A percentile compares a stretch with the other conserved stretches of the same genome.
Conservation (phyloP, 2,797 vertebrate genomes). For the Dicrostonyx torquatus region DNA sequence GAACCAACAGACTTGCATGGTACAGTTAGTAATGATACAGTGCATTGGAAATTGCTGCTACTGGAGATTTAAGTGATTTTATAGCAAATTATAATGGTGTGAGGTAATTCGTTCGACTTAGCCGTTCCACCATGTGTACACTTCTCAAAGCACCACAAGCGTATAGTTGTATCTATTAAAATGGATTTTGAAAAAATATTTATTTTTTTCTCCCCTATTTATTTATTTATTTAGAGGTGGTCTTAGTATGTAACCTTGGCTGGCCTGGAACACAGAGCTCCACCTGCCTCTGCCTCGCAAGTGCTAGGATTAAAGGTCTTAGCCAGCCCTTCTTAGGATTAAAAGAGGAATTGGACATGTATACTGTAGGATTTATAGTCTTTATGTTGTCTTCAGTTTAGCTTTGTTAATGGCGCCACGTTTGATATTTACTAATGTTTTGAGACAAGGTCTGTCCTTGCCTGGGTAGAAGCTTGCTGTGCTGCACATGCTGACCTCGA, state of each 20-base stretch:
- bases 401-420: neutral
- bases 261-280: neutral
- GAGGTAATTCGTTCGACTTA: neutral
- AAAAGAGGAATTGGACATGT: constrained; percentile 22
- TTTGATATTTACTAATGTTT: neutral
- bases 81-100: neutral
- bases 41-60: neutral
- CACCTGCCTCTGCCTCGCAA: neutral
- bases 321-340: neutral
- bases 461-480: neutral
- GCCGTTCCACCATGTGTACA: neutral
- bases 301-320: neutral
- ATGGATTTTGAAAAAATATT: neutral
- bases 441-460: neutral
- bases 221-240: neutral
- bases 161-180: neutral
- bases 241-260: neutral
- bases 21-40: neutral
- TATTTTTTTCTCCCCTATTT: constrained; percentile 4
- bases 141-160: neutral
- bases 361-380: neutral
- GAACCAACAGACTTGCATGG: neutral
- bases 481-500: neutral
- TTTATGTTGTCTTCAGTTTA: neutral
- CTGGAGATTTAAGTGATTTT: neutral